These are phyloP conservation scores for Chamaea fasciata DNA, from an alignment of 2,113 vertebrate genomes.

Conservation along the genomic window DNA sequence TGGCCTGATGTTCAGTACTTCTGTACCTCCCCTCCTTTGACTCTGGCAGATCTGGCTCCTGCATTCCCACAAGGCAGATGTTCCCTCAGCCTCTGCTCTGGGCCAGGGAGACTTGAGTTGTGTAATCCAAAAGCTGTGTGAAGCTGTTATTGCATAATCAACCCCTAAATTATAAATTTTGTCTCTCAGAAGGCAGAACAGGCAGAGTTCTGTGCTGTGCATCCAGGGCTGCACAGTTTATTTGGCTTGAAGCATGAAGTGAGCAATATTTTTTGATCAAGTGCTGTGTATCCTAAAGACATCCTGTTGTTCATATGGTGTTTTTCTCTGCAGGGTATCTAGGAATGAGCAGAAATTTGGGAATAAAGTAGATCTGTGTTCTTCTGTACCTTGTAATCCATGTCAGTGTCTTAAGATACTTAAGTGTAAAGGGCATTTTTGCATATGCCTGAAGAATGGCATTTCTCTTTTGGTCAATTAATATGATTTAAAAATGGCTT, in stretches of 20 bases:
- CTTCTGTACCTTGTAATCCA: not conserved
- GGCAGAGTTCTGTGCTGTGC: not conserved
- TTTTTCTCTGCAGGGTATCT: not conserved
- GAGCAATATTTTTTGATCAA: not conserved
- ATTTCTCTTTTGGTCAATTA: not conserved
- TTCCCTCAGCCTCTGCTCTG: not conserved
- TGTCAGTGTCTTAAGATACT: not conserved
- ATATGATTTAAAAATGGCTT: not conserved
- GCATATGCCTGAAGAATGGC: not conserved
- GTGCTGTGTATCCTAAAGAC: not conserved
- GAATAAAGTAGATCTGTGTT: not conserved
- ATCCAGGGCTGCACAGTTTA: not conserved
- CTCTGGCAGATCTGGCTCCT: not conserved
- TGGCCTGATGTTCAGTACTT: not conserved
- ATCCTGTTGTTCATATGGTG: not conserved
- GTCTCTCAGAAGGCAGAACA: not conserved
- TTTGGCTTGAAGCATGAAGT: not conserved
- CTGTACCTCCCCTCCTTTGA: rapidly evolving
- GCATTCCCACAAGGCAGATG: not conserved
- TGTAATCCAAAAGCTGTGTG: not conserved
- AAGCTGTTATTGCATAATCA: not conserved
- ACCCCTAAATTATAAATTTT: not conserved
- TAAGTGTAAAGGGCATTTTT: not conserved
- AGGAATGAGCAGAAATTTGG: not conserved
- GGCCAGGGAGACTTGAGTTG: rapidly evolving